Base-by-base conservation (phyloP, 2,797 vertebrate species). In the Danionella dracula region DNA sequence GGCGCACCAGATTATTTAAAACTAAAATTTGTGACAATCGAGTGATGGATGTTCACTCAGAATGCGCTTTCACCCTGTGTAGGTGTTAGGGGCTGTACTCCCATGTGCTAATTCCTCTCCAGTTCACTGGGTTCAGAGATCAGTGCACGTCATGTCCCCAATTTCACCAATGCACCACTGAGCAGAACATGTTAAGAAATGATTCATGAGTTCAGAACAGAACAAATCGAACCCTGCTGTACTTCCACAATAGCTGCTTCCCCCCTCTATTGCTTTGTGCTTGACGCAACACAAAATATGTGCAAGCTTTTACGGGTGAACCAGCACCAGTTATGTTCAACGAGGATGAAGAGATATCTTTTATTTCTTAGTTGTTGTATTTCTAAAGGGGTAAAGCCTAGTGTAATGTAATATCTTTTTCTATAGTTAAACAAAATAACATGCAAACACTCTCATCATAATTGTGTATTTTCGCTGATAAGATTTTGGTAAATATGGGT, bases 261-360 rank as follows among this genome's bases (percentile, higher is more conserved):
- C 58, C 4, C 48, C 10, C 17, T 34, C 27, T 4, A 23, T 13
- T 4, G 8, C 27, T 17, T 4, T 16, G 3, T 5, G n/a, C 16
- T n/a, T 41, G 10, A 16, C 40, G 17, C n/a, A 32, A 59, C 38
- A 58, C 9, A 23, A 20, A 78, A 70, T 72, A 59, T 61, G 71
- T 76, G 78, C 71, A 55, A 74, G 78, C 78, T 71, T 58, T 68
- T 71, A 57, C 61, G 2, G 15, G 50, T 62, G 68, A 78, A 74
- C 15, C 66, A 74, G 65, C 71, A 72, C 63, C 5, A 31, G 31
- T 7, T 38, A 21, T 59, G 72, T 72, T 61, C 58, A 67, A 74
- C 34, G 68, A 55, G 23, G 70, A 51, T 53, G 1, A 42, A 17
- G 32, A 35, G 53, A 32, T 41, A 49, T 42, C 21, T 23, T 37